Conservation (phyloP, 2,797 vertebrate species). For the Sparus aurata region DNA sequence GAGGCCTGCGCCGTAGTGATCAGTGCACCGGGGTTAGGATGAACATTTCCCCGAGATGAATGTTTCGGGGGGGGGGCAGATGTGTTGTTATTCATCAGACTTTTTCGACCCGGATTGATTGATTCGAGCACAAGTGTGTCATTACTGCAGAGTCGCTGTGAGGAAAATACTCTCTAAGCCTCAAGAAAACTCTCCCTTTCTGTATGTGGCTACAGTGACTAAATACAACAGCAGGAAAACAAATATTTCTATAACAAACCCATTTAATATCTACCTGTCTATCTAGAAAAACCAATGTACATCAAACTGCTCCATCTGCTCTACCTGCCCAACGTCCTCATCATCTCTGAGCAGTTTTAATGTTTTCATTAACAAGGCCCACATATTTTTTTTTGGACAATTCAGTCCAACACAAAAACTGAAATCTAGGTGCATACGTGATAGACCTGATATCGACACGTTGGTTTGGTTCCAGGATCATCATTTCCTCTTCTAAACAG, state of each 20-base stretch:
- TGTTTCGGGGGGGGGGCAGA: neutral
- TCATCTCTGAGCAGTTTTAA: too few relatives aligned
- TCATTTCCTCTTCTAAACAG: too few relatives aligned
- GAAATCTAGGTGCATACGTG: neutral
- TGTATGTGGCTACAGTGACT: neutral
- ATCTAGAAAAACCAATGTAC: too few relatives aligned
- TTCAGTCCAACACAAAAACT: neutral
- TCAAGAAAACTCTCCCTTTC: neutral
- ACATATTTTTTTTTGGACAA: neutral
- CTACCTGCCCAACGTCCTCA: too few relatives aligned
- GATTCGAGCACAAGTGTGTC: constrained; percentile 48
- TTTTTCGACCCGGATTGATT: constrained; percentile 15
- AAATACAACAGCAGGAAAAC: neutral
- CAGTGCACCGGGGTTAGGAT: constrained; percentile 1
- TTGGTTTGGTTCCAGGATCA: too few relatives aligned
- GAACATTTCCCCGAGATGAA: constrained; percentile 1
- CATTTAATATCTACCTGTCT: too few relatives aligned
- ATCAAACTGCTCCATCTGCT: too few relatives aligned
- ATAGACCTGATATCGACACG: too few relatives aligned
- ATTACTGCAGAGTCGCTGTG: constrained; percentile 23
- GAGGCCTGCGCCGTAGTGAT: neutral
- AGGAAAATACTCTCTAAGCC: constrained; percentile 6
- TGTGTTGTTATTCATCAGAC: constrained; percentile 12
- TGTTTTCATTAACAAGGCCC: neutral
- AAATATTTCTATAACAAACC: neutral